A percentile compares a stretch with the other conserved stretches of the same genome.
These are phyloP conservation scores for Caenorhabditis drosophilae DNA, from an alignment of 2,888 invertebrate species.

Conservation along the genomic window DNA sequence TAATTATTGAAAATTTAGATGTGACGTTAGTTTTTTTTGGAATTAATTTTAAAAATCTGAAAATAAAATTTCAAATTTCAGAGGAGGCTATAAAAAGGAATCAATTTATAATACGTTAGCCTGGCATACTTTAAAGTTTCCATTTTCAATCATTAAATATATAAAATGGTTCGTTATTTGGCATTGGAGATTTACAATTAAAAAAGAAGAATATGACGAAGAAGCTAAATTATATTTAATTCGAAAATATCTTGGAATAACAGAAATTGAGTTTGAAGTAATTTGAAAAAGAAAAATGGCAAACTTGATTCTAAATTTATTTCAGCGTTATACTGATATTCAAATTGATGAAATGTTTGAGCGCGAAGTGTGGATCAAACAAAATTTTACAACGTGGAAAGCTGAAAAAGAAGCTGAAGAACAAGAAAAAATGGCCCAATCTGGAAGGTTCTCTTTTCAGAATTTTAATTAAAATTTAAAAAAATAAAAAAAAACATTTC, in stretches of 20 bases:
- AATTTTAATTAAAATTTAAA: too few relatives aligned
- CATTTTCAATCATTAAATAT: constrained; percentile 79
- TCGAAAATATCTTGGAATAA: constrained; percentile 78
- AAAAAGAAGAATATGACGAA: constrained; percentile 80
- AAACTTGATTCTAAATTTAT: background rate
- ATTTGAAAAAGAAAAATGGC: constrained; percentile 53
- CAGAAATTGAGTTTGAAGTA: constrained; percentile 73
- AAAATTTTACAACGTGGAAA: constrained; percentile 83
- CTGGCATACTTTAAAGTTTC: constrained; percentile 82
- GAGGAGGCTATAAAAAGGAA: constrained; percentile 89
- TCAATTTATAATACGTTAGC: constrained; percentile 80
- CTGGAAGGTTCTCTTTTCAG: too few relatives aligned
- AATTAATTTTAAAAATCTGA: constrained; percentile 1
- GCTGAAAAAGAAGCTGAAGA: constrained; percentile 81
- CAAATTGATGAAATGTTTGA: constrained; percentile 80
- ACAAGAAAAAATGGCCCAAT: constrained; percentile 84
- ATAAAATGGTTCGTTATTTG: constrained; percentile 73
- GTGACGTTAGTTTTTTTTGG: constrained; percentile 74
- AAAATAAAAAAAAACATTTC: too few relatives aligned
- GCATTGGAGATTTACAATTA: constrained; percentile 82
- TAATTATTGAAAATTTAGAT: constrained; percentile 90
- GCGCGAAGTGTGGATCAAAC: constrained; percentile 82
- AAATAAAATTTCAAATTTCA: constrained; percentile 55
- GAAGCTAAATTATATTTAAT: constrained; percentile 86
- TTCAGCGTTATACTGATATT: constrained; percentile 76